Percentiles rank a stretch among this genome's conserved stretches.
These are phyloP conservation scores for Etheostoma nigrum DNA, from an alignment of 2,797 vertebrate genomes.

Conservation along the genomic window DNA sequence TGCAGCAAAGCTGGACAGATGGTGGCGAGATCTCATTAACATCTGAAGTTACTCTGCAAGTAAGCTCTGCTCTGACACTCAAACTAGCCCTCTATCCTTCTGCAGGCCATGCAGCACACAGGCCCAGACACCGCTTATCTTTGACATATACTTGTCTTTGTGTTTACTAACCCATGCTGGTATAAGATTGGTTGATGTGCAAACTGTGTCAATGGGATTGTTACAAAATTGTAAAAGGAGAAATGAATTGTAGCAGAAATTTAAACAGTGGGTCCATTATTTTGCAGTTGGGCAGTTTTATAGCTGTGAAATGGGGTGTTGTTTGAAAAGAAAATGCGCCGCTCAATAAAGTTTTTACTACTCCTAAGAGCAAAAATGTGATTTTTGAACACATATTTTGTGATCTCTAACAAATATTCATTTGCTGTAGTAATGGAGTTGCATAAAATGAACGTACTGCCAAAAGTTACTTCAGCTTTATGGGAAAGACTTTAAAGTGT, in stretches of 20 bases:
- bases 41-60: conserved; percentile 28
- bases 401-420: conserved; percentile 5
- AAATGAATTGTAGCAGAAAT: background rate
- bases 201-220: background rate
- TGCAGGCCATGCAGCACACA: background rate
- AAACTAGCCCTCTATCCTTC: conserved; percentile 2
- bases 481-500: background rate
- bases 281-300: conserved; percentile 3
- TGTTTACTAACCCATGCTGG: background rate
- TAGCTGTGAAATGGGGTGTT: background rate
- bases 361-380: background rate
- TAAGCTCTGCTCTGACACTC: conserved; percentile 13
- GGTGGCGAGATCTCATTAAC: conserved; percentile 46
- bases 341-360: conserved; percentile 16
- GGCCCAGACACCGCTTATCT: conserved; percentile 2
- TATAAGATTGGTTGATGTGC: conserved; percentile 1
- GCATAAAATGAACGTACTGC: background rate
- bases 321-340: conserved; percentile 3
- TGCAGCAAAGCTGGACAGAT: conserved; percentile 39
- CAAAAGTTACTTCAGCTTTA: background rate
- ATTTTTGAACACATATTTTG: conserved; percentile 2
- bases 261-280: background rate
- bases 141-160: background rate
- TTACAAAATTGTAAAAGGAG: background rate
- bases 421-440: conserved; percentile 10